Conservation (phyloP, 2,797 vertebrate species). For the Taeniopygia guttata region DNA sequence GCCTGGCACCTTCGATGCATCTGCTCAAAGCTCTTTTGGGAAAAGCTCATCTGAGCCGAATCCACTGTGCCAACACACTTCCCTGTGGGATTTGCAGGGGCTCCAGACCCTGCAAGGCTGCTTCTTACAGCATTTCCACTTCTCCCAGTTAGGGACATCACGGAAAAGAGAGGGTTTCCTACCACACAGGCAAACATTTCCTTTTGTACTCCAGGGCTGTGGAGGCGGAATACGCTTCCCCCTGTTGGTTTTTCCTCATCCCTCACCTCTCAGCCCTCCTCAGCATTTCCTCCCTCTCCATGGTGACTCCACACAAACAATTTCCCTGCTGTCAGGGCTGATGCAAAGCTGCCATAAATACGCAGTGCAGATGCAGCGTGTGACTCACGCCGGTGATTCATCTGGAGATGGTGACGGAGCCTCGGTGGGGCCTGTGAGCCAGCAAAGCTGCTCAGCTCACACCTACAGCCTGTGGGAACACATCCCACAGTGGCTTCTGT, state of each 20-base stretch:
- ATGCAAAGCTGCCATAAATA: slow-evolving; percentile 21
- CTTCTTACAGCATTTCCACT: background rate
- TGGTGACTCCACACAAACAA: slow-evolving; percentile 62
- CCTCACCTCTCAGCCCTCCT: background rate
- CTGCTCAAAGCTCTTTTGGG: background rate
- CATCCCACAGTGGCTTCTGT: background rate
- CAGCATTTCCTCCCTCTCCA: slow-evolving; percentile 39
- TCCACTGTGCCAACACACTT: background rate
- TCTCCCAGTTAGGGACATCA: background rate
- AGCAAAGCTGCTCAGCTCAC: slow-evolving; percentile 44
- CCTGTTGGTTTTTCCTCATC: background rate
- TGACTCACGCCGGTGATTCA: slow-evolving; percentile 62
- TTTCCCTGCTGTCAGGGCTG: slow-evolving; percentile 14
- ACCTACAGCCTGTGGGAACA: background rate
- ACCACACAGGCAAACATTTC: background rate
- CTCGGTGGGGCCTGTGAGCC: slow-evolving; percentile 39
- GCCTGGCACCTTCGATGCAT: background rate
- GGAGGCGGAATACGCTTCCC: background rate
- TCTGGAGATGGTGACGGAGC: background rate
- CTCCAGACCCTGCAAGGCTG: background rate
- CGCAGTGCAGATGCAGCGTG: slow-evolving; percentile 24
- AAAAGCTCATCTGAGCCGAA: background rate
- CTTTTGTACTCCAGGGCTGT: background rate
- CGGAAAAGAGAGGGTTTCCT: background rate
- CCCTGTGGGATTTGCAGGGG: background rate